phyloP scores from a whole-genome alignment of 1,140 invertebrate species.

The Leptopilina clavipes region DNA sequence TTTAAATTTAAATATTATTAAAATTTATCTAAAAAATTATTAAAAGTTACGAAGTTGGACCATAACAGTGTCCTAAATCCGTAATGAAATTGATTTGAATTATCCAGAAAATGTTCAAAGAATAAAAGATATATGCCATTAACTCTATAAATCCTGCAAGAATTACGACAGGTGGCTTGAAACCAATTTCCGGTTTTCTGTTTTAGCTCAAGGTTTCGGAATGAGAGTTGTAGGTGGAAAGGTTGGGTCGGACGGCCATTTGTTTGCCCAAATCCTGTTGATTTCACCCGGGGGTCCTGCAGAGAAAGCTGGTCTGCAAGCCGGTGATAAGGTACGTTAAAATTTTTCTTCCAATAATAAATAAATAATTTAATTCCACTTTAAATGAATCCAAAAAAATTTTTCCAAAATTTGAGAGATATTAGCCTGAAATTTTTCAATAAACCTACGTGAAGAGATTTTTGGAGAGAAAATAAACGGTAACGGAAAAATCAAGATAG shows the following conservation, averaged over 20 bases:
- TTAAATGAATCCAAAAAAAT: too few species aligned
- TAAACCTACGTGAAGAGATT: too few species aligned
- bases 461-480: too few species aligned
- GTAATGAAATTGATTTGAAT: too few species aligned
- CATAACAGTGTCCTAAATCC: too few species aligned
- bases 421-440: too few species aligned
- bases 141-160: conserved; percentile 6
- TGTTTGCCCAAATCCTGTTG: conserved; percentile 93
- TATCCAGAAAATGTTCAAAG: background rate
- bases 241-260: conserved; percentile 84
- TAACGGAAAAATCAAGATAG: too few species aligned
- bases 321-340: conserved; percentile 86
- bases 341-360: background rate
- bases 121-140: background rate
- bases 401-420: too few species aligned
- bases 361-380: background rate
- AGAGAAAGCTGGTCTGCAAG: conserved; percentile 88
- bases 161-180: conserved; percentile 30
- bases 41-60: too few species aligned
- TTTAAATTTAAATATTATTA: too few species aligned
- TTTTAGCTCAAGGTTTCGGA: conserved; percentile 90
- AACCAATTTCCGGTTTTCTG: conserved; percentile 42
- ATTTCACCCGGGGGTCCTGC: conserved; percentile 92
- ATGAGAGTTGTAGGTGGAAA: conserved; percentile 95
- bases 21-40: too few species aligned